A percentile compares a stretch with the other conserved stretches of the same genome.
Evolutionary conservation across 2,113 vertebrate species (phyloP).

Genomic region (Anser cygnoides): DNA sequence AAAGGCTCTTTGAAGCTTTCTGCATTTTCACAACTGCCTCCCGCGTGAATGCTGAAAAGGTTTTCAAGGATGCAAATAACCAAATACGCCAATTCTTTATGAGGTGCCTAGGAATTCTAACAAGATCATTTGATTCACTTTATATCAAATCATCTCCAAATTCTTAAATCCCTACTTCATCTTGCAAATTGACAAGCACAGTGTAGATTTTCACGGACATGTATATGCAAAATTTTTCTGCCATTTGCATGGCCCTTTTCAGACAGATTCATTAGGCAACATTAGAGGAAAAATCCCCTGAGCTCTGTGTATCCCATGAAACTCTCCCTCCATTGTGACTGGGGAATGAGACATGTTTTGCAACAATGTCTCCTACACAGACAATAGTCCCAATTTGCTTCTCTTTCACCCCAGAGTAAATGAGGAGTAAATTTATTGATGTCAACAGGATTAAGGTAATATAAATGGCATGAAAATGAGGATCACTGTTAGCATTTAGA

Average conservation of each 20-base stretch:
- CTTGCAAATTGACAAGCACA: neutral
- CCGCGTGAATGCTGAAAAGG: neutral
- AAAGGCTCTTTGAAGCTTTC: neutral
- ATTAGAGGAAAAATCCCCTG: neutral
- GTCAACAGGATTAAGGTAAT: conserved; percentile 37
- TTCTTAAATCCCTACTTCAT: neutral
- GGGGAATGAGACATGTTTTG: neutral
- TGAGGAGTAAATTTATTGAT: conserved; percentile 30
- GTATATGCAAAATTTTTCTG: neutral
- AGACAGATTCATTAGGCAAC: neutral
- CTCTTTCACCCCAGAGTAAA: conserved; percentile 24
- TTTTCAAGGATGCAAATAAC: conserved; percentile 4
- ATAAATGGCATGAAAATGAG: conserved; percentile 19
- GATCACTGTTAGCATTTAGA: conserved; percentile 18
- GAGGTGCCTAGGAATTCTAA: neutral
- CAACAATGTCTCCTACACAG: neutral
- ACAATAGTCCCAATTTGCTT: neutral
- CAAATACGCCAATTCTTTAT: neutral
- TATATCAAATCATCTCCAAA: neutral
- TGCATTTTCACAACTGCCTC: neutral
- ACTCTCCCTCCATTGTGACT: neutral
- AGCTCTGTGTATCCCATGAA: neutral
- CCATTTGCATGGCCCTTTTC: conserved; percentile 18
- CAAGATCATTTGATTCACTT: neutral
- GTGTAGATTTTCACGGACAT: neutral